Evolutionary conservation across 2,113 vertebrate species (phyloP).

Genomic region (Siniperca knerii): DNA sequence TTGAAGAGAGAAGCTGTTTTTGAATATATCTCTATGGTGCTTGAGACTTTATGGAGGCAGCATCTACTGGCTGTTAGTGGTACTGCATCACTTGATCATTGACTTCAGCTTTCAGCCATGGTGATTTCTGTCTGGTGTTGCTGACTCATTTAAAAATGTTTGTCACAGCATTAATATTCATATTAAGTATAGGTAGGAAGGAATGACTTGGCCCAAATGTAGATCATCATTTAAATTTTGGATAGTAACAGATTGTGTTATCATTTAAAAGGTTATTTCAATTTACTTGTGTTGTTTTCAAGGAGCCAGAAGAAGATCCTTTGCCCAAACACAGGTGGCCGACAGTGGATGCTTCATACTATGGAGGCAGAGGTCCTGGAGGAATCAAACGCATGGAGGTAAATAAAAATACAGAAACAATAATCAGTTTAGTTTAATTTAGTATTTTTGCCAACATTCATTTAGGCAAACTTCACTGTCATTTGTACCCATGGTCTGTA

Average conservation of each 20-base stretch:
- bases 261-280: neutral
- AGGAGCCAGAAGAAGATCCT: conserved; percentile 89
- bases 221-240: neutral
- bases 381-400: conserved; percentile 99
- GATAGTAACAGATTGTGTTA: neutral
- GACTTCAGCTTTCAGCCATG: neutral
- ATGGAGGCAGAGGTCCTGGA: conserved; percentile 94
- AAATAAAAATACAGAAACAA: neutral
- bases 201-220: neutral
- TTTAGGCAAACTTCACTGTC: neutral
- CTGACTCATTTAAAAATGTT: neutral
- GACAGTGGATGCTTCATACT: conserved; percentile 97
- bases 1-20: neutral
- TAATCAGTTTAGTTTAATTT: neutral
- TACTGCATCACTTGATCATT: neutral
- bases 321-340: conserved; percentile 93
- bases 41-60: neutral
- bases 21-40: neutral
- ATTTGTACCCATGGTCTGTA: conserved; percentile 55
- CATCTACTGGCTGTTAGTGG: neutral
- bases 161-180: neutral
- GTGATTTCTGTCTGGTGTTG: neutral
- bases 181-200: too few species aligned
- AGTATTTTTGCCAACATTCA: neutral
- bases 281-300: neutral